Evolutionary conservation across 2,888 invertebrate genomes (phyloP).

Genomic region (Ormyrus nitidulus): DNA sequence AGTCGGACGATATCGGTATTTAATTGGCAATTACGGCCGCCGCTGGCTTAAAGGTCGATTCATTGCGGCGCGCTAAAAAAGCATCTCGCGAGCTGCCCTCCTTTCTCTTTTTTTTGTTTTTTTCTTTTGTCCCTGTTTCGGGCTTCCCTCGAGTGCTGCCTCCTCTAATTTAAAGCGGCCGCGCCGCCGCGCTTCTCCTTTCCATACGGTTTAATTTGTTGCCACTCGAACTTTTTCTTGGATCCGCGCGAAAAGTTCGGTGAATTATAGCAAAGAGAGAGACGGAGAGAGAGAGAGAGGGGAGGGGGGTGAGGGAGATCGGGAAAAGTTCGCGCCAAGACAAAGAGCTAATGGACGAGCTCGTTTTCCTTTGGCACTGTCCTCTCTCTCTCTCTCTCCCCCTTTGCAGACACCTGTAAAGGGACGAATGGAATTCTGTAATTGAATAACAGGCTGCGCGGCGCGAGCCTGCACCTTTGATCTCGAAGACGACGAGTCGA

Average conservation of each 20-base stretch:
- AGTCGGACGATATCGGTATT: constrained; percentile 56
- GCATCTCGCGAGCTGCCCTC: not conserved
- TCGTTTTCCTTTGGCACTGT: constrained; percentile 16
- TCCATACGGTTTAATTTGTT: too few species aligned
- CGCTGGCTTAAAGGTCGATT: constrained; percentile 53
- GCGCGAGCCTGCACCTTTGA: constrained; percentile 36
- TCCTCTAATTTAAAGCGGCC: not conserved
- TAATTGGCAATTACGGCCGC: constrained; percentile 66
- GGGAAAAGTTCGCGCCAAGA: not conserved
- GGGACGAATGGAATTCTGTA: constrained; percentile 48
- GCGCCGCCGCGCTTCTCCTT: not conserved
- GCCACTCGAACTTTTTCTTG: too few species aligned
- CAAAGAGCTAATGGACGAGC: constrained; percentile 33
- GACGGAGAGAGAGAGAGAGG: constrained; percentile 2
- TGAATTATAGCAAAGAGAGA: not conserved
- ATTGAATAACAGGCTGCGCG: constrained; percentile 45
- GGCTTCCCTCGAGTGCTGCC: not conserved
- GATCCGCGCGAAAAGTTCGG: too few species aligned
- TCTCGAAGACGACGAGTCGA: constrained; percentile 46
- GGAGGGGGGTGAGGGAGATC: not conserved
- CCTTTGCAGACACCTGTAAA: constrained; percentile 20
- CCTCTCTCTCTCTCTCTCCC: not conserved
- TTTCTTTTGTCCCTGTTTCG: not conserved
- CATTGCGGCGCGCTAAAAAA: constrained; percentile 8
- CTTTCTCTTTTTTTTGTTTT: not conserved